Evolutionary conservation across 2,797 vertebrate genomes (phyloP), one percentile per base, ranked within the genome.

Genomic region (Aeoliscus strigatus): DNA sequence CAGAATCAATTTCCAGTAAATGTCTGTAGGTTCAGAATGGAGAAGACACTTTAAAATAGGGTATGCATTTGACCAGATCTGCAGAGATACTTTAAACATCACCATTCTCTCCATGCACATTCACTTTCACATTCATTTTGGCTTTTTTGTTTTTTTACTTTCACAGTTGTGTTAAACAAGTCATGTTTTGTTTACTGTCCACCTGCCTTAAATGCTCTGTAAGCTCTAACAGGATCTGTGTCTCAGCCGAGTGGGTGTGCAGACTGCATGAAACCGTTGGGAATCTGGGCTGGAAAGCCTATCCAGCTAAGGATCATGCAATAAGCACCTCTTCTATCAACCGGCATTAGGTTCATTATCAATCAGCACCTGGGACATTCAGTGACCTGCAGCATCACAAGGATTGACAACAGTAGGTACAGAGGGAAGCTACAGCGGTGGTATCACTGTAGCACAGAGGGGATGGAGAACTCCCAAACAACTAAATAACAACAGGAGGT

Each of bases 1-100:
- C 41, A 42, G 74, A 76, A 88, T 86, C 82, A 85, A 84, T 83
- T 77, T 69, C 73, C 73, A 74, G 77, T 75, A 82, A 84, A 77
- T 74, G 77, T 73, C 81, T 60, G 56, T 57, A 39, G 53, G 66
- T 51, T 74, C 47, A 52, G 51, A 74, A 70, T 57, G 42, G 59
- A 70, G 51, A 77, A 71, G 39, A 39, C 60, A 73, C 6, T 21
- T 67, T 55, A 59, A 60, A 67, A 48, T 27, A 56, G 31, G 21
- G 17, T 65, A 53, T 24, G 36, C 45, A 57, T 55, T 43, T 39
- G 33, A 64, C 32, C 29, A 66, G n/a, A n/a, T 59, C 28, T 40
- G 40, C 27, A 30, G 27, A 49, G 46, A 55, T 39, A 39, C 29
- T 56, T 46, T 9, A 26, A 56, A 60, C 34, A 50, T 41, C 24